Percentiles rank a stretch among this genome's conserved stretches.
Evolutionary conservation across 2,797 vertebrate genomes (phyloP).

Genomic region (Petrocephalus schoutedeni): DNA sequence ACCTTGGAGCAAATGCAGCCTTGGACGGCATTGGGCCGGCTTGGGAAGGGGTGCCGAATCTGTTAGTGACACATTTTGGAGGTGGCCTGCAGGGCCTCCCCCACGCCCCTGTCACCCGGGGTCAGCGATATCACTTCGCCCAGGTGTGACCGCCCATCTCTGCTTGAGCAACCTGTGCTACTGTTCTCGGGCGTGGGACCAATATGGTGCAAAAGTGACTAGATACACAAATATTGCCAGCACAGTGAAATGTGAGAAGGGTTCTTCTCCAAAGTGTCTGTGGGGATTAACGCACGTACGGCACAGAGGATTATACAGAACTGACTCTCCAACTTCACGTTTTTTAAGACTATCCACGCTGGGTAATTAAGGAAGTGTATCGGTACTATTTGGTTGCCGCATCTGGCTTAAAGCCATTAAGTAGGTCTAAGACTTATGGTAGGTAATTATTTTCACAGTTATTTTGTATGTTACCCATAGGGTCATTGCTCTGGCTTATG

Average conservation of each 20-base stretch:
- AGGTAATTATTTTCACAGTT: slow-evolving; percentile 45
- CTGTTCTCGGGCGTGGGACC: background rate
- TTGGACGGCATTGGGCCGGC: background rate
- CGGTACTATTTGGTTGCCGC: slow-evolving; percentile 34
- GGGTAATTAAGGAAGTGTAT: slow-evolving; percentile 44
- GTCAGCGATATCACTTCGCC: background rate
- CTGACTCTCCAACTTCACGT: background rate
- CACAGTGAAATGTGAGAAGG: background rate
- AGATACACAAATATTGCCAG: background rate
- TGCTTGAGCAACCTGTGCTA: background rate
- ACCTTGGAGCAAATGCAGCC: background rate
- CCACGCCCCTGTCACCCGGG: background rate
- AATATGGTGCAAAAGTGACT: background rate
- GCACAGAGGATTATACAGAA: slow-evolving; percentile 11
- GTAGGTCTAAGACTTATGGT: slow-evolving; percentile 18
- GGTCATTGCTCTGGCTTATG: slow-evolving; percentile 20
- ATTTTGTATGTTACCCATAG: slow-evolving; percentile 45
- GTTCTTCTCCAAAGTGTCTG: background rate
- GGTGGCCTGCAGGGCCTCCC: background rate
- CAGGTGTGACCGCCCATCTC: background rate
- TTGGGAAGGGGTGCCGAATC: background rate
- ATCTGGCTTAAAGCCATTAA: slow-evolving; percentile 1
- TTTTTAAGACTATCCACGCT: slow-evolving; percentile 32
- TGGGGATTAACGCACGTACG: background rate
- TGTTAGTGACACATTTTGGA: background rate